phyloP scores from a whole-genome alignment of 2,888 invertebrate species.

The Drosophila putrida region DNA sequence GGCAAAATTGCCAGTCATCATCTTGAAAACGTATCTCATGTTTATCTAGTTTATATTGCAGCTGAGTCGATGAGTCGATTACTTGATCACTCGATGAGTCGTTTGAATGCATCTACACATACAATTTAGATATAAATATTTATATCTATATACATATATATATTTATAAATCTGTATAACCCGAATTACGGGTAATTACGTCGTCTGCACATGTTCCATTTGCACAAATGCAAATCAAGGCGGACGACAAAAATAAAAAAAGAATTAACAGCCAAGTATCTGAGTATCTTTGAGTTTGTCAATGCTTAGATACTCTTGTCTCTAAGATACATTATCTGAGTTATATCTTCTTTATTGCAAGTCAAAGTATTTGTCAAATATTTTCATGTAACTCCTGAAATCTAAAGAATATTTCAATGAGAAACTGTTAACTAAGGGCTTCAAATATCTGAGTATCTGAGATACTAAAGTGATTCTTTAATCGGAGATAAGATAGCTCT shows the following conservation, averaged over 20 bases:
- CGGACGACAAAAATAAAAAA: conserved; percentile 22
- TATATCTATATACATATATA: neutral
- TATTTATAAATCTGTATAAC: conserved; percentile 43
- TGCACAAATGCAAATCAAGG: conserved; percentile 69
- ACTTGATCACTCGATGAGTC: conserved; percentile 10
- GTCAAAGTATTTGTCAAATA: too few relatives aligned
- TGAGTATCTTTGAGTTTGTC: neutral
- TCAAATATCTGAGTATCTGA: too few relatives aligned
- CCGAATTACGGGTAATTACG: conserved; percentile 71
- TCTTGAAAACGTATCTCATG: conserved; percentile 9
- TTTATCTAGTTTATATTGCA: conserved; percentile 11
- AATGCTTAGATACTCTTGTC: neutral
- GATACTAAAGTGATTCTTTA: too few relatives aligned
- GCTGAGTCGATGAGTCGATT: conserved; percentile 29
- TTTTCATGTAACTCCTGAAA: too few relatives aligned
- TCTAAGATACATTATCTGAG: neutral
- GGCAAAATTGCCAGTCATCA: conserved; percentile 33
- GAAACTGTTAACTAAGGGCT: too few relatives aligned
- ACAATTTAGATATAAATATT: too few relatives aligned
- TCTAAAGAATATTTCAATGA: too few relatives aligned
- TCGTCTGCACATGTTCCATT: conserved; percentile 48
- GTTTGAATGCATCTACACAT: conserved; percentile 2
- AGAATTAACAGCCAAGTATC: neutral
- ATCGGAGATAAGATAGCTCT: too few relatives aligned
- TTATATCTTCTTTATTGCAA: neutral